phyloP scores from a whole-genome alignment of 1,140 invertebrate genomes.

The Eurosta solidaginis region DNA sequence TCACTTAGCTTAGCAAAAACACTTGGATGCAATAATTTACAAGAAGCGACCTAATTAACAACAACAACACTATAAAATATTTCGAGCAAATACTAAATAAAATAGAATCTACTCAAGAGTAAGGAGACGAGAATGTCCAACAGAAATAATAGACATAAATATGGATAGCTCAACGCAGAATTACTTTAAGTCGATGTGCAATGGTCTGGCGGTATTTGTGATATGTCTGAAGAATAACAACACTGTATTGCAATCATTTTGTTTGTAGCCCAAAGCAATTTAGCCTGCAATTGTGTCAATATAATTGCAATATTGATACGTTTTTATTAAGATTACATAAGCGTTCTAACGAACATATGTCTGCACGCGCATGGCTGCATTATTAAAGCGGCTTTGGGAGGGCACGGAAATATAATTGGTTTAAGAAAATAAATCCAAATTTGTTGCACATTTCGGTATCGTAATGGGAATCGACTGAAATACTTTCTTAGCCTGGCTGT shows the following conservation, averaged over 20 bases:
- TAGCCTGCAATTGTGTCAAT: conserved; percentile 23
- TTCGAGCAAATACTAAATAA: neutral
- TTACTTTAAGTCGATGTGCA: neutral
- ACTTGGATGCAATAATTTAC: conserved; percentile 13
- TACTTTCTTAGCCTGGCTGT: too few relatives aligned
- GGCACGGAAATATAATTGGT: too few relatives aligned
- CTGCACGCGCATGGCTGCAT: too few relatives aligned
- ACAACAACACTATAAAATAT: conserved; percentile 14
- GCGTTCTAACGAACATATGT: too few relatives aligned
- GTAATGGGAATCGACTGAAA: too few relatives aligned
- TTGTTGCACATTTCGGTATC: too few relatives aligned
- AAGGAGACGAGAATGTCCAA: neutral
- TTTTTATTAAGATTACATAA: neutral
- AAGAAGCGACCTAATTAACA: neutral
- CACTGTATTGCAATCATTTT: too few relatives aligned
- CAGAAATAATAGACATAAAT: neutral
- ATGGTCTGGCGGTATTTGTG: neutral
- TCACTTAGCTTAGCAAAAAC: neutral
- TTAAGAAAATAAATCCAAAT: too few relatives aligned
- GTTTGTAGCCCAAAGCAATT: too few relatives aligned
- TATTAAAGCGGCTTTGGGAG: too few relatives aligned
- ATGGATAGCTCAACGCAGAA: neutral
- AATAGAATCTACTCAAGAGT: neutral
- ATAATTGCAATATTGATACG: neutral
- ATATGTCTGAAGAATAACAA: neutral